Conservation (phyloP, 2,888 invertebrate species). For the Cheilosia grossa region DNA sequence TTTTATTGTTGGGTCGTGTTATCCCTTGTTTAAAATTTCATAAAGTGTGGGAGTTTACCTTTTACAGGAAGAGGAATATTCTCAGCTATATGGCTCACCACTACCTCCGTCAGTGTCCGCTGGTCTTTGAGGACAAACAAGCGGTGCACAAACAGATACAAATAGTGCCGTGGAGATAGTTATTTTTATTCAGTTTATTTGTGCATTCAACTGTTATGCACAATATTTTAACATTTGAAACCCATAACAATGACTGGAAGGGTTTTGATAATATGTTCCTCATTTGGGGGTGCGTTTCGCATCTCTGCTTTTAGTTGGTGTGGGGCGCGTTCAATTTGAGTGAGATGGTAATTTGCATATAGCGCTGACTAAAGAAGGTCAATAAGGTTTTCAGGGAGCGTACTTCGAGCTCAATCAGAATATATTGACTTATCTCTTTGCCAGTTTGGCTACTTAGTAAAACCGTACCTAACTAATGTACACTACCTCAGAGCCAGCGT, state of each 20-base stretch:
- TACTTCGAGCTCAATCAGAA: too few relatives aligned
- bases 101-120: neutral
- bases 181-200: conserved; percentile 59
- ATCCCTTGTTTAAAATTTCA: conserved; percentile 75
- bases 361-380: too few relatives aligned
- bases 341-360: too few relatives aligned
- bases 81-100: conserved; percentile 14
- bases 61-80: conserved; percentile 73
- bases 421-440: too few relatives aligned
- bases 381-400: too few relatives aligned
- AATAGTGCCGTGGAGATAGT: conserved; percentile 11
- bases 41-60: conserved; percentile 73
- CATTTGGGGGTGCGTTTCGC: conserved; percentile 9
- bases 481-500: too few relatives aligned
- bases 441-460: too few relatives aligned
- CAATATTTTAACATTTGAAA: conserved; percentile 66
- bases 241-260: conserved; percentile 46
- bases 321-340: too few relatives aligned
- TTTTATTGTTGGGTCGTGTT: conserved; percentile 76
- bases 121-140: conserved; percentile 58
- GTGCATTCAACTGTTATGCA: conserved; percentile 43
- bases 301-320: neutral
- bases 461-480: too few relatives aligned
- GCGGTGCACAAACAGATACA: neutral
- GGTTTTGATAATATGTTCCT: conserved; percentile 2